Percentiles rank a stretch among this genome's conserved stretches.
phyloP scores from a whole-genome alignment of 2,113 vertebrate genomes.

The Gymnocephalus cernua region DNA sequence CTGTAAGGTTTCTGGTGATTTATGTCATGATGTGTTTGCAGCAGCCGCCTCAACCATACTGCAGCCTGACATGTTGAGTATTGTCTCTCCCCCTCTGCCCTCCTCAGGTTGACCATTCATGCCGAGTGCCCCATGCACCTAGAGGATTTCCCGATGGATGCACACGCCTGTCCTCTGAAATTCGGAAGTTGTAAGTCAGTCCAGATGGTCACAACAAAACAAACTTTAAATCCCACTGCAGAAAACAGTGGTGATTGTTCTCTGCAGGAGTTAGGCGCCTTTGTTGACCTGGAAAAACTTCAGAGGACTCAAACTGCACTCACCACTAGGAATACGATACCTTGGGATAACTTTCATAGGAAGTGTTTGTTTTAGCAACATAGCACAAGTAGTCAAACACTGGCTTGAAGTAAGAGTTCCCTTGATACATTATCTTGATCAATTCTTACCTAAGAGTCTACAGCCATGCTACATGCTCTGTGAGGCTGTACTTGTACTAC shows the following conservation, averaged over 20 bases:
- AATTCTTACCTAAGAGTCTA: neutral
- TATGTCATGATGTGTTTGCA: conserved; percentile 2
- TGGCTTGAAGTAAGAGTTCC: neutral
- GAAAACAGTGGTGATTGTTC: conserved; percentile 32
- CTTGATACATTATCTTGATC: neutral
- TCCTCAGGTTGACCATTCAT: conserved; percentile 93
- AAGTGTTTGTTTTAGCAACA: conserved; percentile 5
- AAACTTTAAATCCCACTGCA: conserved; percentile 28
- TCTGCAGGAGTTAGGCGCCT: conserved; percentile 15
- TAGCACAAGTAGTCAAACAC: neutral
- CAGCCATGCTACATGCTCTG: neutral
- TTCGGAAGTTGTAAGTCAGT: conserved; percentile 97
- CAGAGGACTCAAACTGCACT: conserved; percentile 21
- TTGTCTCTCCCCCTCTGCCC: conserved; percentile 30
- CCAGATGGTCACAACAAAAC: conserved; percentile 36
- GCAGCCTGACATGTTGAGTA: conserved; percentile 27
- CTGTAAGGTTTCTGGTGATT: conserved; percentile 1
- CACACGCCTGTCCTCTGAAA: conserved; percentile 97
- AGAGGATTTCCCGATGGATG: conserved; percentile 99
- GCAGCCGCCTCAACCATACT: neutral
- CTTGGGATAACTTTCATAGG: neutral
- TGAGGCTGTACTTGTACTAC: neutral
- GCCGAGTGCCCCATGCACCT: conserved; percentile 99
- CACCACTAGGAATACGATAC: neutral
- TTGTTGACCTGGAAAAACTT: conserved; percentile 20